A percentile compares a stretch with the other conserved stretches of the same genome.
Conservation (phyloP, 1,140 invertebrate genomes). For the Drosophila micromelanica region DNA sequence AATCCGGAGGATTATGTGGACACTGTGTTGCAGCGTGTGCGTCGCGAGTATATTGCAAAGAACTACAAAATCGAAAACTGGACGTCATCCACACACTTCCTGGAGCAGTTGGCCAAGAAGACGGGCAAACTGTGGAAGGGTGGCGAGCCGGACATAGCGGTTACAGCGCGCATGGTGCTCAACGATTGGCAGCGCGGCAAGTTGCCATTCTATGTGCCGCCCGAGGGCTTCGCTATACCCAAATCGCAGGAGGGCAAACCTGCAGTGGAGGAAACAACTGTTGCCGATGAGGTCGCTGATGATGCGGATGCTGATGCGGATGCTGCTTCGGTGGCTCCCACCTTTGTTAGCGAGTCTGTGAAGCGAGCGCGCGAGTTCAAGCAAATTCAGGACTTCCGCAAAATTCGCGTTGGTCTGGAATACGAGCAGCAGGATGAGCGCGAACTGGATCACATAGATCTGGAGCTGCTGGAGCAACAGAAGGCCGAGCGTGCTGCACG, state of each 20-base stretch:
- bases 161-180: conserved; percentile 96
- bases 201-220: conserved; percentile 96
- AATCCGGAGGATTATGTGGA: conserved; percentile 98
- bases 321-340: conserved; percentile 70
- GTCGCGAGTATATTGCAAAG: conserved; percentile 94
- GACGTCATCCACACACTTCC: conserved; percentile 93
- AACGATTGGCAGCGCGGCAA: conserved; percentile 99
- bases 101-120: conserved; percentile 94
- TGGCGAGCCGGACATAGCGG: conserved; percentile 96
- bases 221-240: conserved; percentile 90
- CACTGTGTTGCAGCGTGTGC: conserved; percentile 94
- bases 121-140: conserved; percentile 97
- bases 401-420: conserved; percentile 90
- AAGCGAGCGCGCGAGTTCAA: conserved; percentile 80
- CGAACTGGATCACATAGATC: conserved; percentile 86
- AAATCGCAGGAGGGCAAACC: conserved; percentile 68
- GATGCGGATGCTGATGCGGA: conserved; percentile 64
- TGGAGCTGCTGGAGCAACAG: conserved; percentile 85
- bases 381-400: conserved; percentile 90
- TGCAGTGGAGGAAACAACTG: conserved; percentile 38
- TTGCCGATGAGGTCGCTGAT: conserved; percentile 9
- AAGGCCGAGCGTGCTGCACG: conserved; percentile 84
- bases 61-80: conserved; percentile 95
- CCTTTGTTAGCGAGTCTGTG: conserved; percentile 79
- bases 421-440: conserved; percentile 89